A percentile compares a stretch with the other conserved stretches of the same genome.
Evolutionary conservation across 37 sponge, comb jelly and placozoan species (phyloP).

Genomic region (Ephydatia muelleri): DNA sequence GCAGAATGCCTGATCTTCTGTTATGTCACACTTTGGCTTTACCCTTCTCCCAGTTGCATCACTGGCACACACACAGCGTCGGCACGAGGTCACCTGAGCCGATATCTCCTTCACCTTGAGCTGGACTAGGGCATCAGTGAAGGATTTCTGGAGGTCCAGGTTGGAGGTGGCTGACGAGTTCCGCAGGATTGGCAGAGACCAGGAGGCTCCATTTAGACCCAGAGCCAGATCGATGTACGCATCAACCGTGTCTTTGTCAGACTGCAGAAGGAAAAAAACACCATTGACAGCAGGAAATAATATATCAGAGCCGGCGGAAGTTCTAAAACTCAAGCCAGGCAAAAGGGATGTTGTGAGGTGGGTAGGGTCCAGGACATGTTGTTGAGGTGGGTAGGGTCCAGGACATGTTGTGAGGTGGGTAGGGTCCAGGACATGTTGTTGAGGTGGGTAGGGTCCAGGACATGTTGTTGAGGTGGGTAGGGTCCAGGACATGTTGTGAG

Average conservation of each 20-base stretch:
- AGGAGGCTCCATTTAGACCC: conserved; percentile 13
- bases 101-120: conserved; percentile 44
- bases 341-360: too few species aligned
- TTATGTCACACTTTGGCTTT: conserved; percentile 12
- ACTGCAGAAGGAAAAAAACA: too few species aligned
- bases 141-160: conserved; percentile 11
- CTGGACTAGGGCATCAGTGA: conserved; percentile 31
- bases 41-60: background rate
- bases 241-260: background rate
- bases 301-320: too few species aligned
- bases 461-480: too few species aligned
- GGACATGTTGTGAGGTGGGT: too few species aligned
- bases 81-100: conserved; percentile 20
- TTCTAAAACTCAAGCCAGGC: too few species aligned
- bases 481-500: too few species aligned
- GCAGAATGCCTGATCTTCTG: conserved; percentile 21
- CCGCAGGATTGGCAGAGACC: conserved; percentile 30
- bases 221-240: background rate
- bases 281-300: background rate
- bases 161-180: conserved; percentile 26
- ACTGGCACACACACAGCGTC: conserved; percentile 29
- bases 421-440: too few species aligned
- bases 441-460: too few species aligned
- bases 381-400: too few species aligned
- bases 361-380: too few species aligned